phyloP scores from a whole-genome alignment of 2,113 vertebrate genomes.

The Etia nguti region DNA sequence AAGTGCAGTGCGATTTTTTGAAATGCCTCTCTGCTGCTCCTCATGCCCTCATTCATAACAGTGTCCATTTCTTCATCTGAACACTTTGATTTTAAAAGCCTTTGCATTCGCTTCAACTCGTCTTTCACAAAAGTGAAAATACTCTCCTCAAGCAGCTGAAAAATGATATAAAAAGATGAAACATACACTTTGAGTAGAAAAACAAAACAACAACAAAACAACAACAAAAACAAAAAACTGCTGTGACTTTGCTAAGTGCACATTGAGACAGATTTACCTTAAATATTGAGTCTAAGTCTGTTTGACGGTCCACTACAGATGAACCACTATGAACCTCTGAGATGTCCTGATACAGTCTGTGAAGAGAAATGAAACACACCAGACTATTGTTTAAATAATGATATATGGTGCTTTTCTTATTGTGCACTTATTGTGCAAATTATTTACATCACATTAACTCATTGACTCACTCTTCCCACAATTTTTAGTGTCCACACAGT shows the following conservation, averaged over 20 bases:
- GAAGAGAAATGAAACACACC: background rate
- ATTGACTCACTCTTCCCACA: background rate
- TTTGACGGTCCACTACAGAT: background rate
- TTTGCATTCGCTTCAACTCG: background rate
- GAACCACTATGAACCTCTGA: background rate
- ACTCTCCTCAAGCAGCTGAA: background rate
- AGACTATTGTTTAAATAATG: background rate
- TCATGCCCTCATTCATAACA: background rate
- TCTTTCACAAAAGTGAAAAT: background rate
- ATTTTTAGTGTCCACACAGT: background rate
- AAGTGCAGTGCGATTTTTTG: background rate
- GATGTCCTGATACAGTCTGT: background rate
- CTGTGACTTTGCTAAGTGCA: background rate
- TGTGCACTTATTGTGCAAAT: background rate
- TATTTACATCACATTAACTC: background rate
- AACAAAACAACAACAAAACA: background rate
- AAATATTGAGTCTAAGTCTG: background rate
- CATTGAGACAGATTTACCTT: background rate
- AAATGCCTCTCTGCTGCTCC: background rate
- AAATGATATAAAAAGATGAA: background rate
- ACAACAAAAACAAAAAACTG: background rate
- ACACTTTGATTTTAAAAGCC: background rate
- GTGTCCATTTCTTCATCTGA: background rate
- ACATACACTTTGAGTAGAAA: background rate
- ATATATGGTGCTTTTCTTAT: background rate